Conservation (phyloP, 2,113 vertebrate species). For the Mohoua ochrocephala region DNA sequence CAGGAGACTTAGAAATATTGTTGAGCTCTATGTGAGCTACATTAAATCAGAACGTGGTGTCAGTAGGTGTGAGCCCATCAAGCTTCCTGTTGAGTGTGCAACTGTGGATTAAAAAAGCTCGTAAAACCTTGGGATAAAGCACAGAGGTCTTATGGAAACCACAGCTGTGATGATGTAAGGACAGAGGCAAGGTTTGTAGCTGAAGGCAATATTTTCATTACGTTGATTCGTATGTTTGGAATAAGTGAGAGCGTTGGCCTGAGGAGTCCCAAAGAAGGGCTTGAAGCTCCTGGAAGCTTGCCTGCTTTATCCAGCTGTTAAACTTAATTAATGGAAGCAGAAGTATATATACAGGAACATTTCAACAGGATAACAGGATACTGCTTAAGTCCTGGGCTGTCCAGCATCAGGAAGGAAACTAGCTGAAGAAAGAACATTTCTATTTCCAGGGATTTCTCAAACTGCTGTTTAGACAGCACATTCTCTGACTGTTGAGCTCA, state of each 20-base stretch:
- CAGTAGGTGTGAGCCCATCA: background rate
- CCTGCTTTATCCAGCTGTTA: slow-evolving; percentile 27
- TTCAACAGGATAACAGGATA: slow-evolving; percentile 5
- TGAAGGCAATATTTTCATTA: slow-evolving; percentile 55
- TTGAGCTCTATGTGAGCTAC: background rate
- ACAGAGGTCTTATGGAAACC: background rate
- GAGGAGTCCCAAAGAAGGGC: background rate
- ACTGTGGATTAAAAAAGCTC: background rate
- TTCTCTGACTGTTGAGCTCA: background rate
- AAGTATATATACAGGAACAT: slow-evolving; percentile 14
- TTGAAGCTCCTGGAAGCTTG: background rate
- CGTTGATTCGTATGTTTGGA: background rate
- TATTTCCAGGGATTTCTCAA: background rate
- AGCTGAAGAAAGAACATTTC: background rate
- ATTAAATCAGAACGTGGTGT: background rate
- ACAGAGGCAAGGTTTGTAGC: slow-evolving; percentile 34
- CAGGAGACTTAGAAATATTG: background rate
- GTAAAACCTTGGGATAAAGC: slow-evolving; percentile 7
- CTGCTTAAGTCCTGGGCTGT: background rate
- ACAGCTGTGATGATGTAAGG: slow-evolving; percentile 55
- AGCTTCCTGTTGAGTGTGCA: background rate
- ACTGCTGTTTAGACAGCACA: background rate
- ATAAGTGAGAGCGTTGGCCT: background rate
- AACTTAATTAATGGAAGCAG: background rate
- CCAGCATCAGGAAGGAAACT: background rate